phyloP scores from a whole-genome alignment of 2,888 invertebrate genomes.

The Drosophila mettleri region DNA sequence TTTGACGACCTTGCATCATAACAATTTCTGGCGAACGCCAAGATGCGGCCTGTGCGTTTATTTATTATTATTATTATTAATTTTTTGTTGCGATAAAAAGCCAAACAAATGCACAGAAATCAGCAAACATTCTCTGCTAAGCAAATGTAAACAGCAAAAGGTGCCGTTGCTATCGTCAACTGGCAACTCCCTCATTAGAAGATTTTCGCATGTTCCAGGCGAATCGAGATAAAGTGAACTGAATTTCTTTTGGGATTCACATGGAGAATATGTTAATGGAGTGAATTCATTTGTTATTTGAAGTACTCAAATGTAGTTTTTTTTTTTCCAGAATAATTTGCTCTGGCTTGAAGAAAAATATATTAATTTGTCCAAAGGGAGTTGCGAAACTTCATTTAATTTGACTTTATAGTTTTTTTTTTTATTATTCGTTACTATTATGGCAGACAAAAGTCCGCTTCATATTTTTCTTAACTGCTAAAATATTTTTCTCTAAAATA shows the following conservation, averaged over 20 bases:
- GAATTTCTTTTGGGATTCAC: slow-evolving; percentile 12
- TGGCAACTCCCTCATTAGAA: slow-evolving; percentile 18
- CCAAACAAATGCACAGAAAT: slow-evolving; percentile 73
- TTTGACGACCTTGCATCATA: slow-evolving; percentile 84
- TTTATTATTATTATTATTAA: slow-evolving; percentile 1
- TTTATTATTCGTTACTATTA: not conserved
- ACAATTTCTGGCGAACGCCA: slow-evolving; percentile 61
- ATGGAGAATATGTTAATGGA: not conserved
- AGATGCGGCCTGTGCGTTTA: slow-evolving; percentile 11
- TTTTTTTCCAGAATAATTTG: not conserved
- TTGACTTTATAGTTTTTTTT: not conserved
- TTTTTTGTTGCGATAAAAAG: slow-evolving; percentile 28
- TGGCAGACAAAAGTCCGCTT: not conserved
- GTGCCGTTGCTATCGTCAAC: slow-evolving; percentile 25
- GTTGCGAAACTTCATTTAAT: not conserved
- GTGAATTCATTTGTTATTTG: not conserved
- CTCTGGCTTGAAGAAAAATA: not conserved
- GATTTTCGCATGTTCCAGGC: not conserved
- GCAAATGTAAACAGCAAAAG: slow-evolving; percentile 16
- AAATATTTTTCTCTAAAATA: not conserved
- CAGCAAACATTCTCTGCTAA: slow-evolving; percentile 44
- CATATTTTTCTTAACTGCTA: not conserved
- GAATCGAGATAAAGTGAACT: not conserved
- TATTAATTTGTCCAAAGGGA: not conserved
- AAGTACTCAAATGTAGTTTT: no score